A percentile compares a stretch with the other conserved stretches of the same genome.
Conservation (phyloP, 2,797 vertebrate genomes). For the Neomorphus geoffroyi region DNA sequence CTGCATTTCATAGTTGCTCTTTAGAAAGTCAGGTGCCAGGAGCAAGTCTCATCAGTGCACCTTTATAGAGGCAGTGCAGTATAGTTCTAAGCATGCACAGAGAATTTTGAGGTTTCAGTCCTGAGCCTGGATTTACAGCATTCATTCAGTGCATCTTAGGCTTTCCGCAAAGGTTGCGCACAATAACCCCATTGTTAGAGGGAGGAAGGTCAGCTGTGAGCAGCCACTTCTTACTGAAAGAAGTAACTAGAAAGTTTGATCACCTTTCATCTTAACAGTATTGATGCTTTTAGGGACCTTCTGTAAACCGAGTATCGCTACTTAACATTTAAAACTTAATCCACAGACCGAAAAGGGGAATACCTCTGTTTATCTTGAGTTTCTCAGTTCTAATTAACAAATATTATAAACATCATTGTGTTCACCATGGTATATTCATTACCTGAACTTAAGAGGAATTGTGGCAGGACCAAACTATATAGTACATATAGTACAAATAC, state of each 20-base stretch:
- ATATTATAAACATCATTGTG: background rate
- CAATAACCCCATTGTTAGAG: background rate
- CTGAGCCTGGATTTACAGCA: background rate
- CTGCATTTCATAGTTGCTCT: background rate
- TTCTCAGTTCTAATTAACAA: background rate
- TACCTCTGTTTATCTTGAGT: background rate
- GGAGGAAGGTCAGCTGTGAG: slow-evolving; percentile 9
- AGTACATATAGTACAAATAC: no score
- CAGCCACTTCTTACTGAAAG: background rate
- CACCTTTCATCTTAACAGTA: background rate
- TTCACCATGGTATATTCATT: background rate
- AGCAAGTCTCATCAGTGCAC: background rate
- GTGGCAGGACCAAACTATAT: background rate
- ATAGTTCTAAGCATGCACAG: background rate
- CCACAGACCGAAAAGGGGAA: background rate
- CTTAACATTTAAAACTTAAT: background rate
- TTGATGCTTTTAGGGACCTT: background rate
- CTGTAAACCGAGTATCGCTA: background rate
- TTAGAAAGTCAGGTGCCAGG: background rate
- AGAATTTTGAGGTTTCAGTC: background rate
- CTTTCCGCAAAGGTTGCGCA: background rate
- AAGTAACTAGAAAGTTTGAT: background rate
- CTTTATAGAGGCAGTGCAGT: background rate
- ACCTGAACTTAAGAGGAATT: background rate
- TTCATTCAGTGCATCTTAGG: background rate